Evolutionary conservation across 2,797 vertebrate species (phyloP), one percentile per base, ranked within the genome.

Genomic region (Neosalanx taihuensis): DNA sequence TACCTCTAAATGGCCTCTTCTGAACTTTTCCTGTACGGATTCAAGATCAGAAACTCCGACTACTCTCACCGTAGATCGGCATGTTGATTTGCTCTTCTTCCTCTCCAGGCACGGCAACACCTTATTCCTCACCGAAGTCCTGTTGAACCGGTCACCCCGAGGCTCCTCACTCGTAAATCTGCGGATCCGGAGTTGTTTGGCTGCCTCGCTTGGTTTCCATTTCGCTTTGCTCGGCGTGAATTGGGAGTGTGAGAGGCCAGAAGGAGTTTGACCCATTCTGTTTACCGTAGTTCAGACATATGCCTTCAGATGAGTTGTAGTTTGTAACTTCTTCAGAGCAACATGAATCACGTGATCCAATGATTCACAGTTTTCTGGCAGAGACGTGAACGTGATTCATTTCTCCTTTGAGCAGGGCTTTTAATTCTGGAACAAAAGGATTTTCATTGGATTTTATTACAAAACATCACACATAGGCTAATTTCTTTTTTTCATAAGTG

Each of bases 241-340:
- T 6, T 75, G 23, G 82, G 70, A 70, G 77, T 59, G 83, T 17
- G 81, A 83, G 0, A 84, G 73, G 75, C 67, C 71, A 61, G 87
- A 92, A 69, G 80, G 70, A 30, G 85, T 89, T 89, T 93, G 93
- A 76, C 91, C 93, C 92, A 93, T 93, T 74, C 78, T 72, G 86
- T 84, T 73, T 78, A 64, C 91, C 90, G 90, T 92, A 92, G 79
- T 67, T 69, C 62, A 58, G 31, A 60, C 58, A 7, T 70, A 60
- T 17, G 49, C 46, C 51, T 35, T 31, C 26, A 51, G 31, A 17
- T 13, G 29, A 10, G 37, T 41, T 56, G 17, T 17, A 23, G n/a
- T 65, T 64, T 51, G 56, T 41, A 41, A 66, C 51, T 59, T 41
- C 29, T 13, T 7, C 2, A 6, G 75, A 59, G 79, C 15, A 3